Evolutionary conservation across 1,140 invertebrate genomes (phyloP), one percentile per base, ranked within the genome.

Genomic region (Drosophila pandora): DNA sequence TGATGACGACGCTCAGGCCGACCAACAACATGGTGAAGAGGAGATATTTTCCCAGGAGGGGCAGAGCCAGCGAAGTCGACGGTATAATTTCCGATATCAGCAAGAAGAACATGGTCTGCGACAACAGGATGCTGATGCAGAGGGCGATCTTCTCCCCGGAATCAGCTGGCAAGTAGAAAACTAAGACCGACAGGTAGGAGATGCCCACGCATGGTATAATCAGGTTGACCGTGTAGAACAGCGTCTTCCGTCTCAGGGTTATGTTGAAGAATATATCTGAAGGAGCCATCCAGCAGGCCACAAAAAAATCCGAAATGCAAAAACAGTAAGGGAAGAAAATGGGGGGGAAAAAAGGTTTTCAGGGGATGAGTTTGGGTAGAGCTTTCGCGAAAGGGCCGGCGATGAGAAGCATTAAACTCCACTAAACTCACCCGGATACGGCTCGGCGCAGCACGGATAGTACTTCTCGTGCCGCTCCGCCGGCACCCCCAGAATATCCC

Each of bases 1-100:
- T 99, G 71, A 99, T 96, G 13, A 99, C 95, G 41, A 99, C 98
- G 21, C 98, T 99, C 7, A 99, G 92, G 0, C 96, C 98, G 1
- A 99, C 98, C 22, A 99, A 93, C 41, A 99, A 94, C 98, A 99
- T 99, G 2, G 99, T 99, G 91, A 99, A 99, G 0, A 99, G 94
- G 0, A 99, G 94, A 92, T 99, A 99, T 92, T 99, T 99, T 28
- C 99, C 98, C 12, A 99, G 94, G 3, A 99, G 93, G 5, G 99
- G 99, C 30, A 99, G 93, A 0, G 98, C 98, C 43, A 99, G 93
- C 3, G 98, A 99, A 0, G 99, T 99, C 0, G 99, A 99, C 0
- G 99, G 99, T 92, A 99, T 99, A 79, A 99, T 99, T 93, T 98
- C 97, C 0, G 97, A 98, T 80, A 99, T 97, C 5, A 99, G 95